Conservation (phyloP, 2,113 vertebrate species). For the Pelecanoides urinatrix region DNA sequence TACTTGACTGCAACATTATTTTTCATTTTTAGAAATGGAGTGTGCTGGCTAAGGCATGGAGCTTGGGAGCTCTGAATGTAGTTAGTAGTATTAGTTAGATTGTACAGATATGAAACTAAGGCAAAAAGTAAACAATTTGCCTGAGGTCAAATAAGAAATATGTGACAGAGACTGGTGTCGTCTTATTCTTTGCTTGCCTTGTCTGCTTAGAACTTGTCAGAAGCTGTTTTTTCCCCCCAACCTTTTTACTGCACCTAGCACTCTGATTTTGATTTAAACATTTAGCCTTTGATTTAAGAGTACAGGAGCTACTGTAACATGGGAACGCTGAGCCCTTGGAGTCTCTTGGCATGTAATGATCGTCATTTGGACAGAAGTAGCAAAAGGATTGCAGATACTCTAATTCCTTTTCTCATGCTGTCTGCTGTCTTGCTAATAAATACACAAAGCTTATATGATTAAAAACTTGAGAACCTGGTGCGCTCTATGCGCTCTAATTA, state of each 20-base stretch:
- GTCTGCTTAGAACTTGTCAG: neutral
- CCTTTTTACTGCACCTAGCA: neutral
- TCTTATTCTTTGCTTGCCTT: neutral
- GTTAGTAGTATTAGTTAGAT: neutral
- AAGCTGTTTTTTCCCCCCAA: neutral
- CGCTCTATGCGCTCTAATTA: neutral
- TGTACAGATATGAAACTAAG: neutral
- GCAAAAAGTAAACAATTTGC: constrained; percentile 6
- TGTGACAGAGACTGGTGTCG: neutral
- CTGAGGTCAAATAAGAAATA: neutral
- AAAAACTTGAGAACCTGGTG: neutral
- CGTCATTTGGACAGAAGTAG: neutral
- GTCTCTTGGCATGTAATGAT: neutral
- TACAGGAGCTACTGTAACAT: neutral
- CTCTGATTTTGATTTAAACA: neutral
- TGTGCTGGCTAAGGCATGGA: neutral
- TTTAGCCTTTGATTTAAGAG: constrained; percentile 16
- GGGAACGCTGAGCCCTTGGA: neutral
- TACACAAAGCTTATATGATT: neutral
- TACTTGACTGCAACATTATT: neutral
- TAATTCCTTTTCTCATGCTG: constrained; percentile 7
- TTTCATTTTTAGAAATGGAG: neutral
- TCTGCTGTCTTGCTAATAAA: constrained; percentile 19
- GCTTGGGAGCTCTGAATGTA: neutral
- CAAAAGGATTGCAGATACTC: constrained; percentile 2